Percentiles rank a stretch among this genome's conserved stretches.
These are phyloP conservation scores for Corythornis madagascariensis DNA, from an alignment of 2,113 vertebrate genomes.

Conservation along the genomic window DNA sequence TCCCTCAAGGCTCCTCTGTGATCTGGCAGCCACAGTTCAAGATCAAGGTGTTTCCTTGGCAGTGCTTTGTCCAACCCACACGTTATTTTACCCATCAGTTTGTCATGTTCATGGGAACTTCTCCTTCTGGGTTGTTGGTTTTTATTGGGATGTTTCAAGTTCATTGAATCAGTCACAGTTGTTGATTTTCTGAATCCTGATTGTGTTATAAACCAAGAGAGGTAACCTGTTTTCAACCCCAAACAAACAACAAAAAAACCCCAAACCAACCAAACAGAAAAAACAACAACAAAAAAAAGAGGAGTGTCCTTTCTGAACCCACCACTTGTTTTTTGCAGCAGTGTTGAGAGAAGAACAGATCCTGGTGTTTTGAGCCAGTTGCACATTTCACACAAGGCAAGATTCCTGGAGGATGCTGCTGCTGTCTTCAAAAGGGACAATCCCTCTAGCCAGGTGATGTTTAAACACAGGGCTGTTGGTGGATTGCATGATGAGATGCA, in stretches of 20 bases:
- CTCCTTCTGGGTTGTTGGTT: neutral
- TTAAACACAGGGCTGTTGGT: neutral
- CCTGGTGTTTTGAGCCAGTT: neutral
- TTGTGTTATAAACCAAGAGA: neutral
- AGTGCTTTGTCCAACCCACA: constrained; percentile 2
- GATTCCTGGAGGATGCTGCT: neutral
- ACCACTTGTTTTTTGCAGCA: neutral
- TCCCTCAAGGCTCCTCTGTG: constrained; percentile 23
- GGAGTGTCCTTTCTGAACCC: neutral
- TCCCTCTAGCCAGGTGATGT: neutral
- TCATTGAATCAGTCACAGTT: neutral
- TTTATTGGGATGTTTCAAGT: neutral
- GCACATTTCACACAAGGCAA: neutral
- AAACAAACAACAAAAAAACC: neutral
- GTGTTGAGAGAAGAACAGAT: neutral
- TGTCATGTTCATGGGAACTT: neutral
- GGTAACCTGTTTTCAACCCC: neutral
- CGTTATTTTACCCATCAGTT: neutral
- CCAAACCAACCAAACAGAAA: neutral
- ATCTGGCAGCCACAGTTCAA: constrained; percentile 30
- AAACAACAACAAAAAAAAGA: neutral
- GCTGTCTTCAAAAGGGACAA: neutral
- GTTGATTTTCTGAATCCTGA: neutral
- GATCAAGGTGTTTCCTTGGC: constrained; percentile 35
- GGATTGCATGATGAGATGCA: neutral